phyloP scores from a whole-genome alignment of 2,113 vertebrate genomes.

The Macrotis lagotis region DNA sequence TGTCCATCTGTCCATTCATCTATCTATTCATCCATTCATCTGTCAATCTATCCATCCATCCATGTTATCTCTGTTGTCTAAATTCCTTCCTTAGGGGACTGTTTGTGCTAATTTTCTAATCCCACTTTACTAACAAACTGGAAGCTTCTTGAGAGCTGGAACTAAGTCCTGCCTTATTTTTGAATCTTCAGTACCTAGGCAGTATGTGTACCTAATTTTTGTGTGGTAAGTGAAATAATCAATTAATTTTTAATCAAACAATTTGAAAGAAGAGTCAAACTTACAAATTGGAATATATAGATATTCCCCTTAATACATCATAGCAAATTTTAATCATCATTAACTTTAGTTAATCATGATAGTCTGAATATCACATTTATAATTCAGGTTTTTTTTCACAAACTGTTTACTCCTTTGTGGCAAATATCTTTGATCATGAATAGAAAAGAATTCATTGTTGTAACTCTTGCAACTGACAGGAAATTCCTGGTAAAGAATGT shows the following conservation, averaged over 20 bases:
- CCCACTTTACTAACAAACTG: neutral
- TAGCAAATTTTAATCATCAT: neutral
- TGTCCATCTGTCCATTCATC: neutral
- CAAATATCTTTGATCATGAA: constrained; percentile 29
- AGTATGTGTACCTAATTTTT: neutral
- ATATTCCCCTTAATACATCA: constrained; percentile 28
- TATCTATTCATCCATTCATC: neutral
- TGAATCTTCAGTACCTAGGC: neutral
- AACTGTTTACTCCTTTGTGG: constrained; percentile 34
- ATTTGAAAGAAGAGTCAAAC: constrained; percentile 41
- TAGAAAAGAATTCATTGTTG: constrained; percentile 46
- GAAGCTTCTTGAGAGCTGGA: neutral
- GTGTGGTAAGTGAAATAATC: neutral
- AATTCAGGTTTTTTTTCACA: constrained; percentile 12
- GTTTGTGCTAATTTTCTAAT: neutral
- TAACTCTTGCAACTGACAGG: constrained; percentile 34
- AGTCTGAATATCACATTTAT: constrained; percentile 2
- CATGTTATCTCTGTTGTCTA: neutral
- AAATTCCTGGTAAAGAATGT: constrained; percentile 42
- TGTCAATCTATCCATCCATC: neutral
- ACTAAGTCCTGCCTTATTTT: neutral
- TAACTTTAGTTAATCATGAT: neutral
- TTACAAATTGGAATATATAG: neutral
- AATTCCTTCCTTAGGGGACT: neutral
- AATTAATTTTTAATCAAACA: constrained; percentile 18